Evolutionary conservation across 2,888 invertebrate genomes (phyloP).

Genomic region (Tricholauxania praeusta): DNA sequence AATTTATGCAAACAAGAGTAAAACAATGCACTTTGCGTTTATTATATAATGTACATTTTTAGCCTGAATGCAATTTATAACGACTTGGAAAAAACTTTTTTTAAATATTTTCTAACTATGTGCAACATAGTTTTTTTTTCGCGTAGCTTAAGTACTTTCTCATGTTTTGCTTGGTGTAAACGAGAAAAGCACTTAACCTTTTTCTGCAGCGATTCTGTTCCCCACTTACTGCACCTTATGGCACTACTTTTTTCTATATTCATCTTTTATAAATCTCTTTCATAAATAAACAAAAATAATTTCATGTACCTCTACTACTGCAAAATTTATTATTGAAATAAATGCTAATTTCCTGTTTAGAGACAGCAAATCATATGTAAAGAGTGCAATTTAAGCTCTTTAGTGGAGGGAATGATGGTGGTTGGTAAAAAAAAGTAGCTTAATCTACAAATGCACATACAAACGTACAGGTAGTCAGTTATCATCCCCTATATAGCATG

Average conservation of each 20-base stretch:
- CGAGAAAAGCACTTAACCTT: slow-evolving; percentile 13
- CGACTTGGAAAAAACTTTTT: neutral
- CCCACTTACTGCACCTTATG: neutral
- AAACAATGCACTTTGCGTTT: no score
- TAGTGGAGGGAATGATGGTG: no score
- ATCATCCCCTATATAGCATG: no score
- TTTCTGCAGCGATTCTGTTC: slow-evolving; percentile 2
- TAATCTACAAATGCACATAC: no score
- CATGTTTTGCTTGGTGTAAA: neutral
- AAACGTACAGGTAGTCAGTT: no score
- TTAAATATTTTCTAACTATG: slow-evolving; percentile 1
- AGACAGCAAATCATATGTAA: slow-evolving; percentile 37
- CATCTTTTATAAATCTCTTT: slow-evolving; percentile 6
- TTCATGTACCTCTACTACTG: slow-evolving; percentile 5
- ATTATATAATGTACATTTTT: slow-evolving; percentile 11
- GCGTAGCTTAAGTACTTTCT: slow-evolving; percentile 6
- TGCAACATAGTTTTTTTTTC: slow-evolving; percentile 3
- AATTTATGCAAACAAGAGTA: neutral
- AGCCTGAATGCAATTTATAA: slow-evolving; percentile 48
- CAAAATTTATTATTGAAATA: slow-evolving; percentile 34
- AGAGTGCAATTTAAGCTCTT: slow-evolving; percentile 25
- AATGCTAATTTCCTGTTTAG: slow-evolving; percentile 40
- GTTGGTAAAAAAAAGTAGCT: no score
- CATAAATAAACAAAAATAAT: slow-evolving; percentile 22
- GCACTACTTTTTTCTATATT: slow-evolving; percentile 11